These are phyloP conservation scores for Aurelia aurita DNA, from an alignment of 30 jellyfish, hydroid and myxozoan genomes.

Conservation along the genomic window DNA sequence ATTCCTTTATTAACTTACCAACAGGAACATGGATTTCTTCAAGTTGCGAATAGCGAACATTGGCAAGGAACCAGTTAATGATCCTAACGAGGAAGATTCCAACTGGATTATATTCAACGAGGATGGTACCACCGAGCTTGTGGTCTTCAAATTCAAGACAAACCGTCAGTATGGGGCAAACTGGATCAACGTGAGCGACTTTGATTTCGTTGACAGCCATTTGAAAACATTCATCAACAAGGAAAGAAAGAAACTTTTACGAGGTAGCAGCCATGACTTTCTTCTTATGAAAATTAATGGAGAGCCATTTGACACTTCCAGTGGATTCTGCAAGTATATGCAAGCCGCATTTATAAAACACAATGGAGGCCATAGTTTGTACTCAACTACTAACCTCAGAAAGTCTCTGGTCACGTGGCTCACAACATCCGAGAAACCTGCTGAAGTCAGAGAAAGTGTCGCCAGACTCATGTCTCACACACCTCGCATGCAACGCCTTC, in stretches of 20 bases:
- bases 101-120: not conserved
- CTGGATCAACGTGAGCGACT: not conserved
- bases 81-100: not conserved
- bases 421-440: not conserved
- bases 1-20: too few species aligned
- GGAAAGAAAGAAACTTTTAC: not conserved
- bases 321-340: too few species aligned
- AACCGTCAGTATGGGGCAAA: not conserved
- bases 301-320: not conserved
- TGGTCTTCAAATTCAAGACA: not conserved
- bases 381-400: not conserved
- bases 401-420: not conserved
- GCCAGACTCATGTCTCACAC: slow-evolving; percentile 1
- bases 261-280: not conserved
- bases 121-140: not conserved
- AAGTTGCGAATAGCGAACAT: too few species aligned
- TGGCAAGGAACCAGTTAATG: too few species aligned
- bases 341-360: too few species aligned
- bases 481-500: too few species aligned
- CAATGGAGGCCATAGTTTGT: too few species aligned
- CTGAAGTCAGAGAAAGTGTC: not conserved
- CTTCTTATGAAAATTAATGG: not conserved
- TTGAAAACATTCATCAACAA: not conserved
- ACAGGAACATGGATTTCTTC: too few species aligned
- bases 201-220: not conserved